Evolutionary conservation across 2,113 vertebrate species (phyloP), one percentile per base, ranked within the genome.

Genomic region (Rhea americana): DNA sequence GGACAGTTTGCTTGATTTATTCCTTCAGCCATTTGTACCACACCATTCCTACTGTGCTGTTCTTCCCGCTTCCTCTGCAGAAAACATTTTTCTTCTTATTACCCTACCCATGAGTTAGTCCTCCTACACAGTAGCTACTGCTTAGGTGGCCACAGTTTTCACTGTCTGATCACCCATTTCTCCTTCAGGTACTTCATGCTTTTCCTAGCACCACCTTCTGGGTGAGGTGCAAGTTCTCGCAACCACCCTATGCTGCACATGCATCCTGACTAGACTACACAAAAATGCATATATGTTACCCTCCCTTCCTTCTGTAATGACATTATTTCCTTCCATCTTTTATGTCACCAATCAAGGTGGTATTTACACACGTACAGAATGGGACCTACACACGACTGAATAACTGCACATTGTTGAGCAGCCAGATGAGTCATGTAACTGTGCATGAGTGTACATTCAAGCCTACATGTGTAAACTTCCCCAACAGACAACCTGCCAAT

Each of bases 41-140:
- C 1, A 3, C n/a, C 28, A 30, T 56, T 74, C 55, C 73, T 50
- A 50, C 2, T 37, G 30, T n/a, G 59, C 30, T 47, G 22, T 67
- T 63, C 55, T 30, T 39, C 53, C 28, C 53, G 61, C 7, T 25
- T 35, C 63, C 72, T 32, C 72, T 13, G 43, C 26, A 63, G 72
- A 75, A 55, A 47, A 3, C 3, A 41, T 58, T 37, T 43, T 41
- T 21, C 30, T 61, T 0, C 0, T 53, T 63, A 51, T 24, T 67
- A 13, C 19, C 61, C 22, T 39, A 24, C 15, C n/a, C 43, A 25
- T 0, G 0, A 55, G 32, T 51, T 2, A 66, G 30, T 9, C 9
- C 9, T 48, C 16, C 82, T 61, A 63, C 3, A 12, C 9, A 28
- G 45, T 48, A 85, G 58, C 19, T 43, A 51, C 66, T 63, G 35